These are phyloP conservation scores for Cryptops parisi DNA, from an alignment of 2,888 invertebrate genomes.

Conservation along the genomic window DNA sequence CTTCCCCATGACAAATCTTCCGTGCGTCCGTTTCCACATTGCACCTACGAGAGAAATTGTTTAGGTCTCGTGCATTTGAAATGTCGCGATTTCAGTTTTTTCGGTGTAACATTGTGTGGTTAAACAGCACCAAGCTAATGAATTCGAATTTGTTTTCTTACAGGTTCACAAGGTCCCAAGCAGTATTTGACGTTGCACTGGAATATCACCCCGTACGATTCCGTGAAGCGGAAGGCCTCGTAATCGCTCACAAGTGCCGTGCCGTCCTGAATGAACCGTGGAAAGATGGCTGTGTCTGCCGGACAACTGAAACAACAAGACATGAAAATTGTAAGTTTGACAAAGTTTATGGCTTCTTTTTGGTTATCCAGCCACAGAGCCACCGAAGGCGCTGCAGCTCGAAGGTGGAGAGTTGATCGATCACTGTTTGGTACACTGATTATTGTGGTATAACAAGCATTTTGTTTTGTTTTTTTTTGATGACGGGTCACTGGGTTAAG, in stretches of 20 bases:
- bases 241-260: constrained; percentile 71
- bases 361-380: too few species aligned
- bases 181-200: constrained; percentile 95
- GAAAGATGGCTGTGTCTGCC: constrained; percentile 84
- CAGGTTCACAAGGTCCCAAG: constrained; percentile 83
- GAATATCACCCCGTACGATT: constrained; percentile 92
- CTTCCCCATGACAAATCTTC: constrained; percentile 86
- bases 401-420: too few species aligned
- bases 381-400: too few species aligned
- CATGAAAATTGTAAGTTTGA: not conserved
- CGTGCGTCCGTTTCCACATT: constrained; percentile 33
- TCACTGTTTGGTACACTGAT: not conserved
- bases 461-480: too few species aligned
- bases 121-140: too few species aligned
- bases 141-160: too few species aligned
- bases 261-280: constrained; percentile 77
- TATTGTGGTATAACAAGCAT: too few species aligned
- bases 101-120: constrained; percentile 18
- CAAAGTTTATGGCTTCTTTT: not conserved
- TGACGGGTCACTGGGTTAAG: too few species aligned
- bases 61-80: too few species aligned
- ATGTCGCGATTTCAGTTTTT: not conserved
- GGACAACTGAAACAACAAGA: constrained; percentile 60
- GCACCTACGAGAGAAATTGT: constrained; percentile 17
- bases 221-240: constrained; percentile 89